Base-by-base conservation (phyloP, 2,888 invertebrate species). In the Fabriciana adippe region DNA sequence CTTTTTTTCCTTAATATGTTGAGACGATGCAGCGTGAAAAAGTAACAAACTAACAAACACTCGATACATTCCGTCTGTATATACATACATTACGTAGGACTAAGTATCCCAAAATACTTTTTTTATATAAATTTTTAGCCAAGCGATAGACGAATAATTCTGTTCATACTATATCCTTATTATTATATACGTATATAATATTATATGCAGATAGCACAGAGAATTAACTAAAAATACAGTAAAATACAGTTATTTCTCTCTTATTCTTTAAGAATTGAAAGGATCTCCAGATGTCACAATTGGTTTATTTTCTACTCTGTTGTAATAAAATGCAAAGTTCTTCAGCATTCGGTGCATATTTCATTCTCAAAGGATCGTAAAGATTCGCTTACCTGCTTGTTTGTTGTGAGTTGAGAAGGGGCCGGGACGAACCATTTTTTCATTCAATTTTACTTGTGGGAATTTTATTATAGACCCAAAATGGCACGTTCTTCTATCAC, bases 311-410 rank as follows among this genome's bases (percentile, higher is more conserved):
- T 65, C 56, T 68, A 83, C 73, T 70, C 72, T 71, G 75, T 76
- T 73, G 86, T 84, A 84, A 87, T 88, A 90, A 87, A 88, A 88
- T 83, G 81, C 85, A 88, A 85, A 89, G 83, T 92, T 83, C 85
- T 73, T 80, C 76, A 80, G 76, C 78, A 75, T 82, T 81, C 82
- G 83, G 81, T 63, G 79, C 83, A 87, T 87, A 89, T 86, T 88
- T 89, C 83, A 87, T 86, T 87, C 83, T 83, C 82, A 82, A 81
- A 82, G 84, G 85, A 81, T 88, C 86, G 83, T 89, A 89, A 89
- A 90, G 88, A 89, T 91, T 89, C 88, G 86, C 87, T 90, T 92
- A 92, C 92, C 92, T 92, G 92, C 89, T 87, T 89, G 90, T 89
- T 90, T 92, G 92, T 91, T 90, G 87, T 88, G 83, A 83, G 86